These are phyloP conservation scores for Eledona agricola DNA, from an alignment of 2,888 invertebrate genomes.

Conservation along the genomic window DNA sequence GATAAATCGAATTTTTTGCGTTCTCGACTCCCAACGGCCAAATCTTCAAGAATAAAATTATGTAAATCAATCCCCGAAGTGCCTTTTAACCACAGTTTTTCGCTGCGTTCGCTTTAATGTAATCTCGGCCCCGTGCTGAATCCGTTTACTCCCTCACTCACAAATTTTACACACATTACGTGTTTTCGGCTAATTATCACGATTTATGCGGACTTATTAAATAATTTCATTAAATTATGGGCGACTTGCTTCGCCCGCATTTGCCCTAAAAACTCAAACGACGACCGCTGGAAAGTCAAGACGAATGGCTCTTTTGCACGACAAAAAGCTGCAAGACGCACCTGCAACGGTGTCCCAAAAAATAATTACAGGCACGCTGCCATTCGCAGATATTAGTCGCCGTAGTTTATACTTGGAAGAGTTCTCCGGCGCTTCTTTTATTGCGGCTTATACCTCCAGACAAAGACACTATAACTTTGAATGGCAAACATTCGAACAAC, in stretches of 20 bases:
- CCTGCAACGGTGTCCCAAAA: too few relatives aligned
- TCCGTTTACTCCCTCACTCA: slow-evolving; percentile 33
- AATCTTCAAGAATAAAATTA: slow-evolving; percentile 44
- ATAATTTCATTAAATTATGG: slow-evolving; percentile 36
- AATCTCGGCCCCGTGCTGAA: slow-evolving; percentile 35
- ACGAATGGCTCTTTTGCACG: slow-evolving; percentile 31
- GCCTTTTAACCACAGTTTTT: slow-evolving; percentile 44
- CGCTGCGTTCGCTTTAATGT: slow-evolving; percentile 37
- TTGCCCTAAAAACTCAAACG: slow-evolving; percentile 21
- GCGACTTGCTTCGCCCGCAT: slow-evolving; percentile 15
- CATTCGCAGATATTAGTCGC: too few relatives aligned
- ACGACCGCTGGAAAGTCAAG: slow-evolving; percentile 25
- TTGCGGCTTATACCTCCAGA: too few relatives aligned
- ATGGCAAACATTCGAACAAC: too few relatives aligned
- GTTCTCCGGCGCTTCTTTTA: too few relatives aligned
- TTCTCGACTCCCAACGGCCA: slow-evolving; percentile 23
- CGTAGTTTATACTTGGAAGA: too few relatives aligned
- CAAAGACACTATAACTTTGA: too few relatives aligned
- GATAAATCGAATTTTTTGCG: slow-evolving; percentile 4
- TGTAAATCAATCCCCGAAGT: slow-evolving; percentile 45
- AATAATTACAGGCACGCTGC: too few relatives aligned
- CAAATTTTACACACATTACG: slow-evolving; percentile 14
- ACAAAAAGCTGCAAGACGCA: too few relatives aligned
- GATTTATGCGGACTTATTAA: slow-evolving; percentile 36
- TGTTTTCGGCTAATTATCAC: slow-evolving; percentile 30